phyloP scores from a whole-genome alignment of 1,140 invertebrate genomes.

The Drosophila ambigua region DNA sequence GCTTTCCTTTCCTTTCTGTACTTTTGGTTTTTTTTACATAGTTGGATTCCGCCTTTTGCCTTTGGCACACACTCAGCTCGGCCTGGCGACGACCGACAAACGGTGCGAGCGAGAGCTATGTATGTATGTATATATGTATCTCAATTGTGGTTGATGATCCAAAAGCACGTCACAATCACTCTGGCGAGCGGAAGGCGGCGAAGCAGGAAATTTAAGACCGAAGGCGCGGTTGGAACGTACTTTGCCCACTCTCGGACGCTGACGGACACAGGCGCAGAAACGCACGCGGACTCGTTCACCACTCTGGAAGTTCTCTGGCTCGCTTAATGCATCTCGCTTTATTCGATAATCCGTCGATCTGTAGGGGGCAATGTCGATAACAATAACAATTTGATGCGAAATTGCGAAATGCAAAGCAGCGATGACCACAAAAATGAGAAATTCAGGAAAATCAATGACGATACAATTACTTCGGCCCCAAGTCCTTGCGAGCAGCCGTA shows the following conservation, averaged over 20 bases:
- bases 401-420: constrained; percentile 5
- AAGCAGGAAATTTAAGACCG: constrained; percentile 58
- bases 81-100: constrained; percentile 5
- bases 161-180: too few relatives aligned
- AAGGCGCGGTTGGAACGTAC: constrained; percentile 49
- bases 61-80: constrained; percentile 1
- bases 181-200: background rate
- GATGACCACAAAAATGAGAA: constrained; percentile 2
- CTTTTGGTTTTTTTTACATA: constrained; percentile 1
- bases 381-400: background rate
- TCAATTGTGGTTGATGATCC: constrained; percentile 39
- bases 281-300: constrained; percentile 39
- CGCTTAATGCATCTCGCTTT: constrained; percentile 22
- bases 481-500: too few relatives aligned
- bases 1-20: constrained; percentile 4
- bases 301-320: constrained; percentile 19
- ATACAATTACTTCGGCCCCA: too few relatives aligned
- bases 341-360: constrained; percentile 25
- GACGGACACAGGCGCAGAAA: constrained; percentile 17
- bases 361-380: constrained; percentile 7
- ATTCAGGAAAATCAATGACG: too few relatives aligned
- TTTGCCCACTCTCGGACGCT: constrained; percentile 14
- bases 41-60: background rate
- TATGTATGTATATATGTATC: constrained; percentile 41
- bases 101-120: constrained; percentile 15